Base-by-base conservation (phyloP, 2,888 invertebrate species). In the Bedellia somnulentella region DNA sequence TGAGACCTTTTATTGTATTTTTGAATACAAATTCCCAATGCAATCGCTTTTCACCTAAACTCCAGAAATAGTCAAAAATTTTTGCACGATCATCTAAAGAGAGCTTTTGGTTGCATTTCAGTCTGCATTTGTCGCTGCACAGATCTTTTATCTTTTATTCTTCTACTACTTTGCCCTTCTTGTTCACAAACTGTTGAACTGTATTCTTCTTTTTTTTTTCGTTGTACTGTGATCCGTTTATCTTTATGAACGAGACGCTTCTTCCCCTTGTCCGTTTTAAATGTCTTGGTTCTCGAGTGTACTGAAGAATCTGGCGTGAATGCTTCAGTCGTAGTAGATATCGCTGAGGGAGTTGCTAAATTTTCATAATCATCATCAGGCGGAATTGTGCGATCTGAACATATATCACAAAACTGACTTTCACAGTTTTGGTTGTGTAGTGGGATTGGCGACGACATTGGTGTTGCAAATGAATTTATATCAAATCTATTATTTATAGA, bases 21-120 rank as follows among this genome's bases (percentile, higher is more conserved):
- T 31, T 27, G 18, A 33, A 32, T n/a, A 35, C 35, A 32, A 32
- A 35, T 15, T 36, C 35, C 34, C 35, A 37, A 27, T 36, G 37
- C 12, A 15, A 11, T 33, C 36, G 29, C 33, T 32, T 32, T 14
- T 36, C 27, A 28, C 32, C 29, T 35, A 37, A 32, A 22, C 18
- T 24, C 35, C 34, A 32, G 34, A 37, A 35, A 27, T 38, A 33
- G 22, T 35, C 27, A 27, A 37, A 35, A 10, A 35, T 31, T 28
- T 14, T 27, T 10, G 15, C 27, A 5, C 24, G 24, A 5, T 9
- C 24, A 9, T 5, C 10, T 9, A 9, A 10, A 24, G 24, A 24
- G 10, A 24, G 6, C 10, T 10, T 24, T 10, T 24, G 9, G 10
- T 6, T 24, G 11, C 27, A 27, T 11, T 14, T 15, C 15, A 27